Base-by-base conservation (phyloP, 2,797 vertebrate genomes). In the Gephyroberyx darwinii region DNA sequence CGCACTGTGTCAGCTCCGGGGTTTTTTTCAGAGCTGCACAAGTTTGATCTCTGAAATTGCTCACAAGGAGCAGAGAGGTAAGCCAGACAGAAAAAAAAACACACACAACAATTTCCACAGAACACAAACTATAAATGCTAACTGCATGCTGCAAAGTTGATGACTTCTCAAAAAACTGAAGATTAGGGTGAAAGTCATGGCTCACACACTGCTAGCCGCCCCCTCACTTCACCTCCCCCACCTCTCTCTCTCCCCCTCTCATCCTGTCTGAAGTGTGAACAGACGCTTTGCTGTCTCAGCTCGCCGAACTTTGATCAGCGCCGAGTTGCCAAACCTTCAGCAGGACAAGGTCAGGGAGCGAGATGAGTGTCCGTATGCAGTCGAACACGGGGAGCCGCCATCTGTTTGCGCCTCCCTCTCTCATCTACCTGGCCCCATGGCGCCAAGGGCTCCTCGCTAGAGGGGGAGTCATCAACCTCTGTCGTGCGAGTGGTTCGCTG, bases 281-380 rank as follows among this genome's bases (percentile, higher is more conserved):
- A 89, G 86, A 82, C 67, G 77, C 89, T 83, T 78, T 72, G 86
- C 86, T 85, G 84, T 84, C 86, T 89, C 82, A 82, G 85, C 80
- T 71, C 56, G 69, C 77, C 63, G 17, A 84, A 86, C 87, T 89
- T 89, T 89, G 87, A 91, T 90, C 86, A 75, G 73, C 8, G 41
- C 68, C 1, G 68, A 66, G 37, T 80, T 84, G 82, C 78, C 85
- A 80, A 86, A 75, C 64, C 81, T 86, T 83, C 83, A 80, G 75
- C 71, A 65, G 69, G 75, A 86, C 85, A 89, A 92, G 90, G 90
- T 92, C 90, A 85, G 74, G 53, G 70, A 84, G 57, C 52, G 6
- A 69, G 81, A 65, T 77, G 84, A 86, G 39, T 67, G 84, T 69
- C 66, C 60, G 79, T 5, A 53, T 26, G 69, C 75, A 87, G 88